Evolutionary conservation across 1,140 invertebrate genomes (phyloP).

Genomic region (Brachionus rubens): DNA sequence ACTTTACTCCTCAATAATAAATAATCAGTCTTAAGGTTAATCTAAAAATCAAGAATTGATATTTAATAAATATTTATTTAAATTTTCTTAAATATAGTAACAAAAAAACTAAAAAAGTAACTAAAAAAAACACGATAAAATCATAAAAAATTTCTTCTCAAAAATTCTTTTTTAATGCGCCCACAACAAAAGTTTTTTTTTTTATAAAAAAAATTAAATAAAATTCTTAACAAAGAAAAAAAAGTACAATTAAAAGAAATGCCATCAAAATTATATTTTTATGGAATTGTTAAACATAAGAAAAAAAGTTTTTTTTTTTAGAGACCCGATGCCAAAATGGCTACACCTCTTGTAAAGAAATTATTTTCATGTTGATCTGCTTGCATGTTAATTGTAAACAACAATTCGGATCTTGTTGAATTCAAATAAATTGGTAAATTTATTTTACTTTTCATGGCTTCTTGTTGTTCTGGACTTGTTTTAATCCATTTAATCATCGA

Average conservation of each 20-base stretch:
- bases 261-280: constrained; percentile 13
- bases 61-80: too few species aligned
- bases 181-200: too few species aligned
- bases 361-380: constrained; percentile 61
- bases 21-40: too few species aligned
- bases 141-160: too few species aligned
- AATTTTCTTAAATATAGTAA: too few species aligned
- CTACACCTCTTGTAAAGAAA: constrained; percentile 38
- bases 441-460: constrained; percentile 20
- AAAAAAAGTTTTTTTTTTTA: background rate
- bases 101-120: too few species aligned
- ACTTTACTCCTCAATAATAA: too few species aligned
- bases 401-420: constrained; percentile 83
- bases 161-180: too few species aligned
- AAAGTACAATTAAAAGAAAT: background rate
- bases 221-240: background rate
- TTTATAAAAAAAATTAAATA: too few species aligned
- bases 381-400: constrained; percentile 91
- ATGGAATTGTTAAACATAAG: background rate
- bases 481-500: constrained; percentile 79
- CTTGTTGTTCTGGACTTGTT: background rate
- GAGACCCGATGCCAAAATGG: constrained; percentile 41
- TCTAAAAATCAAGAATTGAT: too few species aligned
- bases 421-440: constrained; percentile 90
- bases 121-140: too few species aligned